These are phyloP conservation scores for Epizoanthus rinbou DNA, from an alignment of 92 coral and sea anemone genomes.

Conservation along the genomic window DNA sequence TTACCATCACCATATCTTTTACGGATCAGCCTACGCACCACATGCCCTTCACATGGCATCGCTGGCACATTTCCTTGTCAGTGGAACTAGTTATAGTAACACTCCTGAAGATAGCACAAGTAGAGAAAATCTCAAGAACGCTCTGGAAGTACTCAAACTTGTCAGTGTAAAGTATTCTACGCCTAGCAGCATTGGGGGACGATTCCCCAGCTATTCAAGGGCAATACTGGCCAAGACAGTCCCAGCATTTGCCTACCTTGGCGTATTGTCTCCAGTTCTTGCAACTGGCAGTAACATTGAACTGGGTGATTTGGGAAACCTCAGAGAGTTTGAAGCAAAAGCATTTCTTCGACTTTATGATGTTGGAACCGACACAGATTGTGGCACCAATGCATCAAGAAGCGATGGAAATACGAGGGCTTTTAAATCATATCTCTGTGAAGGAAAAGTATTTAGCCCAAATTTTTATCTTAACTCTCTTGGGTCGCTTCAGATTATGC, in stretches of 20 bases:
- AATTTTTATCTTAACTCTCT: slow-evolving; percentile 60
- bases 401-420: not conserved
- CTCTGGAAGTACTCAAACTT: slow-evolving; percentile 46
- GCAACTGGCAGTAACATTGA: not conserved
- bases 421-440: slow-evolving; percentile 20
- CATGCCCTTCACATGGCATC: slow-evolving; percentile 60
- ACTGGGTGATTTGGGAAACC: not conserved
- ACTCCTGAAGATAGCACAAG: too few species aligned
- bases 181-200: slow-evolving; percentile 58
- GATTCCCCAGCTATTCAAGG: slow-evolving; percentile 46
- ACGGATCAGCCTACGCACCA: slow-evolving; percentile 66
- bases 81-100: slow-evolving; percentile 39
- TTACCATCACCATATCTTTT: slow-evolving; percentile 65
- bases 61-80: slow-evolving; percentile 46
- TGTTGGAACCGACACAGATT: not conserved
- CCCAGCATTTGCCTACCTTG: slow-evolving; percentile 46
- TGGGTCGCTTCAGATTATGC: slow-evolving; percentile 53
- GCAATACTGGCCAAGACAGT: slow-evolving; percentile 33
- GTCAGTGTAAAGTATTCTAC: slow-evolving; percentile 61
- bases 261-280: not conserved
- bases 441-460: slow-evolving; percentile 7
- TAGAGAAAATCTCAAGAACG: slow-evolving; percentile 39
- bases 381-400: too few species aligned
- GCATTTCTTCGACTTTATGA: not conserved
- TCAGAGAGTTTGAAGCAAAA: too few species aligned